Base-by-base conservation (phyloP, 1,140 invertebrate species). In the Sinella curviseta region DNA sequence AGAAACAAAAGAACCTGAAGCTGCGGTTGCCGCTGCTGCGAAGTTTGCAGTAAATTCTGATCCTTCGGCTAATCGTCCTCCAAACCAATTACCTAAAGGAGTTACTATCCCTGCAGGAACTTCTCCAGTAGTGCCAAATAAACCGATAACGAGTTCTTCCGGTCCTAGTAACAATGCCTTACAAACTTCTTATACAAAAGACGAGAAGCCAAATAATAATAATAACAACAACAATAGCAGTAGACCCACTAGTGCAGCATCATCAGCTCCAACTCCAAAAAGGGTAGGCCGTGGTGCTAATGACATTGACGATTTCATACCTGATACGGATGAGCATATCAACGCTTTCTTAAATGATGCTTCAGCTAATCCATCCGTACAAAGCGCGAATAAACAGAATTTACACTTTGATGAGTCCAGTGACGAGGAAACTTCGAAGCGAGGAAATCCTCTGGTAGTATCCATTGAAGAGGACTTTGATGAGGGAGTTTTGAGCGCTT, bases 331-430 rank as follows among this genome's bases (percentile, higher is more conserved):
- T n/a, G 93, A 92, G 16, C 90, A 90, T 36, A 85, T 95, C 16
- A 94, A 95, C 85, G 91, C 91, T 84, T 93, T 92, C 28, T 96
- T 97, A 86, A 88, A 96, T 35, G 94, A 96, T 82, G 95, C 95
- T 82, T 87, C 90, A 70, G 85, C 86, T 4, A 74, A 83, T 80
- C 85, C 87, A 78, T 82, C 85, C 26, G 65, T 28, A 28, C 17
- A 35, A 33, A 4, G 31, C 8, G 17, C 14, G 48, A 30, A 24
- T 74, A 36, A 31, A 39, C 39, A 48, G n/a, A n/a, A 48, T 48
- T 48, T 48, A 48, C 39, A 48, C 20, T 79, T 77, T 79, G 83
- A 84, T 83, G 83, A 83, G 89, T 88, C 82, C 80, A 94, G 93
- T 86, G 94, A 95, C 81, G 92, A 92, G 17, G 93, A 94, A 79